Evolutionary conservation across 2,888 invertebrate genomes (phyloP).

Genomic region (Habrosyne pyritoides): DNA sequence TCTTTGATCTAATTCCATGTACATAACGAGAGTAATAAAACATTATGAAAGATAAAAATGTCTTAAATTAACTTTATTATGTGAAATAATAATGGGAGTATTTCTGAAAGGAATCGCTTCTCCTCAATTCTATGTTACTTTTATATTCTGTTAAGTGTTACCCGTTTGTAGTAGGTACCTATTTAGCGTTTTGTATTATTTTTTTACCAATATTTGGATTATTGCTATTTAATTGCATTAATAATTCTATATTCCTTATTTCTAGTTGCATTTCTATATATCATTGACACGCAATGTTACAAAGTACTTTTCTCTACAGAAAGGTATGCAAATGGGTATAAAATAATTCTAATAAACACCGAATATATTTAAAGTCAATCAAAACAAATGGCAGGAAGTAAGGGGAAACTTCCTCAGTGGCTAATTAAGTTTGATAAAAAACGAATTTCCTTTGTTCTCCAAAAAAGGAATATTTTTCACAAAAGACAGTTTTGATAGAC

Average conservation of each 20-base stretch:
- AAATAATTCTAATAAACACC: not conserved
- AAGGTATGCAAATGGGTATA: not conserved
- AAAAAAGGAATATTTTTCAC: slow-evolving; percentile 36
- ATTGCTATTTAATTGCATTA: too few species aligned
- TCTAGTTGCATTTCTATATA: too few species aligned
- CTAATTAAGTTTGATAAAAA: slow-evolving; percentile 54
- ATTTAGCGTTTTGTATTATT: too few species aligned
- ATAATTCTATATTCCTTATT: too few species aligned
- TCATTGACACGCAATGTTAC: too few species aligned
- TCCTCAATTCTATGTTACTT: not conserved
- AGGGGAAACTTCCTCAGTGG: slow-evolving; percentile 39
- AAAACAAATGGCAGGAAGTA: slow-evolving; percentile 33
- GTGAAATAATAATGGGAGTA: slow-evolving; percentile 2
- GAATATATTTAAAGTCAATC: slow-evolving; percentile 29
- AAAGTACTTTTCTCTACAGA: too few species aligned
- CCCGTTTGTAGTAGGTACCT: too few species aligned
- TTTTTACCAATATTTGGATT: too few species aligned
- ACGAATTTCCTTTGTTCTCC: slow-evolving; percentile 48
- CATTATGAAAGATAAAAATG: slow-evolving; percentile 17
- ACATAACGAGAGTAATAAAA: slow-evolving; percentile 27
- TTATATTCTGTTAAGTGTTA: not conserved
- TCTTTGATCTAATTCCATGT: slow-evolving; percentile 53
- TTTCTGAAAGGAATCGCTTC: not conserved
- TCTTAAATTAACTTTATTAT: slow-evolving; percentile 2
- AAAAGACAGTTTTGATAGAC: slow-evolving; percentile 40